Percentiles rank a stretch among this genome's conserved stretches.
Evolutionary conservation across 2,888 invertebrate species (phyloP).

Genomic region (Eupithecia insigniata): DNA sequence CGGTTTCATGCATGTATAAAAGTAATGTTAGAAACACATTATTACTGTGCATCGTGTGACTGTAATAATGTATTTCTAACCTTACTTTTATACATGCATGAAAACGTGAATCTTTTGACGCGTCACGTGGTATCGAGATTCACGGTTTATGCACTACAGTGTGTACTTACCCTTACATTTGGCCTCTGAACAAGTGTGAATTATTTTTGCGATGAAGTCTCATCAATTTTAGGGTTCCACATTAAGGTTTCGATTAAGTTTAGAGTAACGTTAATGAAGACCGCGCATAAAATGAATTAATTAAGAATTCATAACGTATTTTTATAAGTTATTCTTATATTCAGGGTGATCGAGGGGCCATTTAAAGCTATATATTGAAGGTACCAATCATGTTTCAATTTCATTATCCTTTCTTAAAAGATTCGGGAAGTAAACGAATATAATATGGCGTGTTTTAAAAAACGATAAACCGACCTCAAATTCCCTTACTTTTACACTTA

Average conservation of each 20-base stretch:
- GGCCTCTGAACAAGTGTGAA: slow-evolving; percentile 50
- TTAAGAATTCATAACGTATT: slow-evolving; percentile 40
- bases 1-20: too few relatives aligned
- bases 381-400: not conserved
- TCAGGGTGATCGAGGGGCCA: not conserved
- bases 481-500: too few relatives aligned
- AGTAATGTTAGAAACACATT: too few relatives aligned
- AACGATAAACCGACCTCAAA: too few relatives aligned
- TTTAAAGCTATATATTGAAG: not conserved
- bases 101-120: too few relatives aligned
- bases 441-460: too few relatives aligned
- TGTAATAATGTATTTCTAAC: too few relatives aligned
- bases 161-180: slow-evolving; percentile 49
- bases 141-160: not conserved
- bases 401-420: too few relatives aligned
- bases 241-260: slow-evolving; percentile 62
- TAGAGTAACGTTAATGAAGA: slow-evolving; percentile 59
- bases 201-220: slow-evolving; percentile 63
- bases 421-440: not conserved
- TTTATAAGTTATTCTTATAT: not conserved
- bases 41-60: too few relatives aligned
- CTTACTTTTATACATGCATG: too few relatives aligned
- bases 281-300: slow-evolving; percentile 49
- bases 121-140: too few relatives aligned
- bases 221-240: slow-evolving; percentile 58